Evolutionary conservation across 2,888 invertebrate species (phyloP).

Genomic region (Sacculina carcini): DNA sequence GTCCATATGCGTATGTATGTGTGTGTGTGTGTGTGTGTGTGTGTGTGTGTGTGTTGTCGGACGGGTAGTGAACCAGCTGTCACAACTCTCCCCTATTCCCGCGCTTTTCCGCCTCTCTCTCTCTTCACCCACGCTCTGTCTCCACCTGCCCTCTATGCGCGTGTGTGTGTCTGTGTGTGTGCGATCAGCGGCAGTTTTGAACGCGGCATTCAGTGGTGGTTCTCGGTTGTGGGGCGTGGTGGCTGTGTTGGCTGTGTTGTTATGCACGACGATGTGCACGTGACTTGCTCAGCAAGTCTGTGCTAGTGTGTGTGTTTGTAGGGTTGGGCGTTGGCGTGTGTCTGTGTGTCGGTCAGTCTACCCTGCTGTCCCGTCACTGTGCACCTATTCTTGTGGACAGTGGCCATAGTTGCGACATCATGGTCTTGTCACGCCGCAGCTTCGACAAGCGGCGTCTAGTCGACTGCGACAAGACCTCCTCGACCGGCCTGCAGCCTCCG

Average conservation of each 20-base stretch:
- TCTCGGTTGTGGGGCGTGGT: not conserved
- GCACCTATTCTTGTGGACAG: too few species aligned
- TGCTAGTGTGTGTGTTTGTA: not conserved
- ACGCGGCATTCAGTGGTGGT: not conserved
- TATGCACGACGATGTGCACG: not conserved
- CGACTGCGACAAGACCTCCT: too few species aligned
- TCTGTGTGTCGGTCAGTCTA: constrained; percentile 2
- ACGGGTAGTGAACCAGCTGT: not conserved
- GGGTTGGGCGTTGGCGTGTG: not conserved
- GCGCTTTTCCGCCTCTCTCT: constrained; percentile 10
- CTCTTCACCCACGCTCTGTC: not conserved
- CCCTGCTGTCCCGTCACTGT: too few species aligned
- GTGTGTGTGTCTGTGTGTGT: not conserved
- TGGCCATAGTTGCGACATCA: too few species aligned
- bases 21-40: too few species aligned
- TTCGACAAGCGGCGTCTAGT: too few species aligned
- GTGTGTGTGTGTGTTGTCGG: too few species aligned
- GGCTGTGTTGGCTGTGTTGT: not conserved
- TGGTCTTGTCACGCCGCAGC: too few species aligned
- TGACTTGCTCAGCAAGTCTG: not conserved
- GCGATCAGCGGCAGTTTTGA: not conserved
- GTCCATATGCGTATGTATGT: too few species aligned
- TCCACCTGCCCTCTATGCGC: not conserved
- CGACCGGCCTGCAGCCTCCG: not conserved
- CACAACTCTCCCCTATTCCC: constrained; percentile 13